Conservation (phyloP, 2,113 vertebrate species). For the Xiphophorus couchianus region DNA sequence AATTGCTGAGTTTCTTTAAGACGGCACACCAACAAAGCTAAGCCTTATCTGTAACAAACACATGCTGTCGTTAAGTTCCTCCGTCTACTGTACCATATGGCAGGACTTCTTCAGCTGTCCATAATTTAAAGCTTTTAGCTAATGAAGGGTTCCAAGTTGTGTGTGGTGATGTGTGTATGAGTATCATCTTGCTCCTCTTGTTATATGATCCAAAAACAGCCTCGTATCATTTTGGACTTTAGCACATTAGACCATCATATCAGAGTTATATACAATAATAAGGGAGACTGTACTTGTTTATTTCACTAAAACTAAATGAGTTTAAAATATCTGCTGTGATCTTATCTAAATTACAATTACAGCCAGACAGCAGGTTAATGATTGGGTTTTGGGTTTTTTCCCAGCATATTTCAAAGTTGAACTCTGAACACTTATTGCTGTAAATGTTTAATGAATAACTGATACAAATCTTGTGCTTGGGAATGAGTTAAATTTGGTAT, state of each 20-base stretch:
- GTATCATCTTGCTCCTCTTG: constrained; percentile 34
- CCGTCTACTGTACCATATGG: constrained; percentile 27
- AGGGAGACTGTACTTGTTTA: neutral
- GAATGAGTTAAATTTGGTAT: constrained; percentile 9
- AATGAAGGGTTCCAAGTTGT: constrained; percentile 23
- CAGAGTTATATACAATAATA: neutral
- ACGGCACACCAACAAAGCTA: constrained; percentile 35
- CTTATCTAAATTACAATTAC: neutral
- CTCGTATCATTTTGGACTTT: constrained; percentile 6
- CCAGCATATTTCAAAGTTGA: constrained; percentile 10
- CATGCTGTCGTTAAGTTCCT: constrained; percentile 34
- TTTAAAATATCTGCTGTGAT: neutral
- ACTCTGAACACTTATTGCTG: constrained; percentile 7
- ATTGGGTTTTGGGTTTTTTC: neutral
- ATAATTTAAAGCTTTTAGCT: constrained; percentile 25
- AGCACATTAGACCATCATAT: neutral
- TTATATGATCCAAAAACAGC: constrained; percentile 27
- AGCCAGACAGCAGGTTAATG: constrained; percentile 18
- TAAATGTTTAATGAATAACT: constrained; percentile 7
- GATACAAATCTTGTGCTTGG: constrained; percentile 14
- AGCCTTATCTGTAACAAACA: constrained; percentile 65
- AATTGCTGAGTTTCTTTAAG: constrained; percentile 42
- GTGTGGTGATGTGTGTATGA: constrained; percentile 10
- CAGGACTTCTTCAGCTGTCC: constrained; percentile 23
- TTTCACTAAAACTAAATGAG: neutral